phyloP scores from a whole-genome alignment of 2,888 invertebrate genomes.

The Mythimna pallens region DNA sequence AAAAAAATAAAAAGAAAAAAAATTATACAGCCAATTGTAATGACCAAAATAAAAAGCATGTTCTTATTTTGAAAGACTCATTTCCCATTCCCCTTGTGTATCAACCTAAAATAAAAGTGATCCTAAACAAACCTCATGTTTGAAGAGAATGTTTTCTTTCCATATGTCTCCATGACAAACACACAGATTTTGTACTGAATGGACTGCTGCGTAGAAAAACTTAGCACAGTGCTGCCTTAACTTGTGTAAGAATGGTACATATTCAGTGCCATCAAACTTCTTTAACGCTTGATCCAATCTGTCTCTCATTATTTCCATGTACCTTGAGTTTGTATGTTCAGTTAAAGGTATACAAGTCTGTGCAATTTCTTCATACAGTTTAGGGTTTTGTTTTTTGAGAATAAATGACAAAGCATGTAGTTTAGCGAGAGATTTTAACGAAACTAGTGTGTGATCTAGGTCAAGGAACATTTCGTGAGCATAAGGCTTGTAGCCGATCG shows the following conservation, averaged over 20 bases:
- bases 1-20: slow-evolving; percentile 55
- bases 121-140: slow-evolving; percentile 77
- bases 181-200: slow-evolving; percentile 72
- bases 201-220: slow-evolving; percentile 69
- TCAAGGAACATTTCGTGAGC: slow-evolving; percentile 75
- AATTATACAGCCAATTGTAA: background rate
- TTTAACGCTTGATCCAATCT: slow-evolving; percentile 79
- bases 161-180: slow-evolving; percentile 87
- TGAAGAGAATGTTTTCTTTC: slow-evolving; percentile 87
- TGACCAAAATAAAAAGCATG: background rate
- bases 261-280: slow-evolving; percentile 75
- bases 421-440: slow-evolving; percentile 78
- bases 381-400: slow-evolving; percentile 68
- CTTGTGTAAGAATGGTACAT: slow-evolving; percentile 71
- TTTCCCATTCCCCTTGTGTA: background rate
- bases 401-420: slow-evolving; percentile 84
- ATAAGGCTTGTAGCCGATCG: slow-evolving; percentile 76
- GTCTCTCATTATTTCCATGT: slow-evolving; percentile 78
- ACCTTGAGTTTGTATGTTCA: slow-evolving; percentile 76
- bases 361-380: slow-evolving; percentile 72
- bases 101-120: slow-evolving; percentile 33
- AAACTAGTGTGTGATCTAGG: slow-evolving; percentile 75
- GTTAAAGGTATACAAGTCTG: slow-evolving; percentile 78
- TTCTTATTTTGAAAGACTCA: background rate
- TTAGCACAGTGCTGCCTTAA: slow-evolving; percentile 73